Evolutionary conservation across 1,140 invertebrate genomes (phyloP).

Genomic region (Rhyzopertha dominica): DNA sequence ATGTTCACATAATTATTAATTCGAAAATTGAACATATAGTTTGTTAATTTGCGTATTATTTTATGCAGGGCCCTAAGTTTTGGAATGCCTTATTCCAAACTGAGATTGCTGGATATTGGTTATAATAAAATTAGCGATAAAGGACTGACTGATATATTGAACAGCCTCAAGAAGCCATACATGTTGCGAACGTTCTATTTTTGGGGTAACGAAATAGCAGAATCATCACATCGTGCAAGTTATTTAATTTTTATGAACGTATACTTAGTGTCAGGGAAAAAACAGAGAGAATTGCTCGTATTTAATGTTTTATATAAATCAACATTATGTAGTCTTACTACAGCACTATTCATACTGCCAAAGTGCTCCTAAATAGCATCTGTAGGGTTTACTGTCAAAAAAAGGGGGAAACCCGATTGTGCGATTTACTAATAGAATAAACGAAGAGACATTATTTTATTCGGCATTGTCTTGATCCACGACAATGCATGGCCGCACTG

Average conservation of each 20-base stretch:
- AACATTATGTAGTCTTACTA: no score
- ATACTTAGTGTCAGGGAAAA: background rate
- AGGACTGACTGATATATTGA: conserved; percentile 49
- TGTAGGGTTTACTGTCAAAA: no score
- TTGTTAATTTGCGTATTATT: conserved; percentile 3
- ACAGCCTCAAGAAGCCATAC: conserved; percentile 51
- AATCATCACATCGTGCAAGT: conserved; percentile 36
- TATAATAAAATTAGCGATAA: conserved; percentile 50
- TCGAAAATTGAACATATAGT: background rate
- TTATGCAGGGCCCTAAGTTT: conserved; percentile 46
- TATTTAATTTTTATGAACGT: conserved; percentile 37
- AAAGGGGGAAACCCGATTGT: no score
- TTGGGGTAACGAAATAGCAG: conserved; percentile 54
- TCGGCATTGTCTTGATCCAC: no score
- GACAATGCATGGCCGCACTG: no score
- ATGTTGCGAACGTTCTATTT: conserved; percentile 49
- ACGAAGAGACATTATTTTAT: no score
- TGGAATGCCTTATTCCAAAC: conserved; percentile 50
- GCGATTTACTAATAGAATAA: no score
- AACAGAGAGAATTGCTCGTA: conserved; percentile 5
- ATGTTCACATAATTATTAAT: conserved; percentile 1
- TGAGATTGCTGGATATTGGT: conserved; percentile 51
- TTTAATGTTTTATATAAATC: conserved; percentile 2
- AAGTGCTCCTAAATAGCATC: no score
- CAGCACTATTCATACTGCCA: no score